These are phyloP conservation scores for Macaria notata DNA, from an alignment of 2,888 invertebrate species.

Conservation along the genomic window DNA sequence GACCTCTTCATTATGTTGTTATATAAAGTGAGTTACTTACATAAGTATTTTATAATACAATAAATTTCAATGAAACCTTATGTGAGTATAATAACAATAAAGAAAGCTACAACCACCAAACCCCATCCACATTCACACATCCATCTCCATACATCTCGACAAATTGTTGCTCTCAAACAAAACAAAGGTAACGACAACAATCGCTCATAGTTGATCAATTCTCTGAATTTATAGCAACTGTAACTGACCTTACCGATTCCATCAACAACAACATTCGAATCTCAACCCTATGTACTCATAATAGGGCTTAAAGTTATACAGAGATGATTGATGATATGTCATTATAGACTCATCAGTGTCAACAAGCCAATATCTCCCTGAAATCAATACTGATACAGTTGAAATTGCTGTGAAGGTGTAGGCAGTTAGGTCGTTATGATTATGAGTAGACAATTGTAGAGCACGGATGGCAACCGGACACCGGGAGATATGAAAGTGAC, in stretches of 20 bases:
- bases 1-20: no score
- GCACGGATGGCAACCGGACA: conserved; percentile 77
- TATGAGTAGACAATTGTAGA: conserved; percentile 56
- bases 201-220: conserved; percentile 35
- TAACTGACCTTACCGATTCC: conserved; percentile 38
- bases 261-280: conserved; percentile 15
- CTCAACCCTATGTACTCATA: neutral
- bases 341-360: neutral
- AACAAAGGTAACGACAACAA: conserved; percentile 35
- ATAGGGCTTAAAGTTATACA: neutral
- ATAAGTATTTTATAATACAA: no score
- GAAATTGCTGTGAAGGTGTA: conserved; percentile 1
- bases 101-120: neutral
- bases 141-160: conserved; percentile 2
- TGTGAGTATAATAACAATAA: neutral
- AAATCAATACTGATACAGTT: neutral
- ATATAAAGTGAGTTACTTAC: no score
- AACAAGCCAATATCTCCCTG: neutral
- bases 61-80: no score
- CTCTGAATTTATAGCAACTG: conserved; percentile 43
- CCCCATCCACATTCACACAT: no score
- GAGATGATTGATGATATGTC: neutral
- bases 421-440: conserved; percentile 37
- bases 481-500: conserved; percentile 75
- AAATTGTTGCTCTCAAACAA: conserved; percentile 24